Base-by-base conservation (phyloP, 2,888 invertebrate genomes). In the Leptinotarsa rubiginosa region DNA sequence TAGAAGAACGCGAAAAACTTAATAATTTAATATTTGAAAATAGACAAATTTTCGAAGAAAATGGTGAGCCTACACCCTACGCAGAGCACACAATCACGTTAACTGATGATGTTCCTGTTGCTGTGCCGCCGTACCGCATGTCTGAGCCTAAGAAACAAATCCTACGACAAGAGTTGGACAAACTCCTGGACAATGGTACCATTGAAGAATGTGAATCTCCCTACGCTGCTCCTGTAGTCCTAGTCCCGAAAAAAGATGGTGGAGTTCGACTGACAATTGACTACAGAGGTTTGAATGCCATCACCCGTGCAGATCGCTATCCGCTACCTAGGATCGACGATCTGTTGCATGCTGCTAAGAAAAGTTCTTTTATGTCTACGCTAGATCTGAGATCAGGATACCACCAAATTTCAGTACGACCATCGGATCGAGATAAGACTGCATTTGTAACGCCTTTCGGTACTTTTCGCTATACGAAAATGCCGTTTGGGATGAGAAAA, bases 371-470 rank as follows among this genome's bases (percentile, higher is more conserved):
- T 59, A 75, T 79, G 75, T 54, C 75, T 10, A 74, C 70, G 12
- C 56, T 77, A 7, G 78, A 79, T 59, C 47, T 77, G 20, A 49
- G 59, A 41, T 62, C 67, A 20, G 56, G 77, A 25, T 75, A 75
- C 20, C 56, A 54, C 16, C 69, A 72, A 64, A 25, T 69, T 5
- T 49, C 65, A 12, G 73, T 75, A 7, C 54, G 52, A 1, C 52
- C 47, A 5, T 56, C 16, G 4, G 72, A 77, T 49, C 47, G 76
- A 47, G 77, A 78, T 54, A 77, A 78, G 54, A 79, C 76, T 13
- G 71, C 72, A 13, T 77, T 77, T 64, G 75, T 78, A 18, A 77
- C 77, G 10, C 89, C 81, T 20, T 81, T 83, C 56, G 82, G 83
- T 10, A 65, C 70, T 1, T 82, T 72, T 68, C 71, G 79, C 10